These are phyloP conservation scores for Takifugu ocellatus DNA, from an alignment of 2,797 vertebrate species.

Conservation along the genomic window DNA sequence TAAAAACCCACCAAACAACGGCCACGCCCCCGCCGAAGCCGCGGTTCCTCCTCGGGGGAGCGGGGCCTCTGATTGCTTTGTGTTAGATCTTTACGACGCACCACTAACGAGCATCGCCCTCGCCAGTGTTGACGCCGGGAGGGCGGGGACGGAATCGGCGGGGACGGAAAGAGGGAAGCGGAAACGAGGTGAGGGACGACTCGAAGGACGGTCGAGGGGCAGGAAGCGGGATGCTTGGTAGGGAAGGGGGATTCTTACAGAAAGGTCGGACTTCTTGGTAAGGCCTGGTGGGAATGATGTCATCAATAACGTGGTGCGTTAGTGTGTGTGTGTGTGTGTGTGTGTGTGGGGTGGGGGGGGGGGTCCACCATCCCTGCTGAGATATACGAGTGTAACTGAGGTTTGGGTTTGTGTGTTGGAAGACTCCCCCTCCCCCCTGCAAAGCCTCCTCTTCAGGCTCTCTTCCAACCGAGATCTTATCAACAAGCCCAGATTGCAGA, in stretches of 20 bases:
- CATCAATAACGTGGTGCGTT: conserved; percentile 43
- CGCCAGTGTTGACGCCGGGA: conserved; percentile 40
- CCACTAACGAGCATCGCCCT: conserved; percentile 47
- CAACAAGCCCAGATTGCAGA: conserved; percentile 31
- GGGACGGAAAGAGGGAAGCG: conserved; percentile 16
- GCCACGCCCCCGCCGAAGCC: conserved; percentile 48
- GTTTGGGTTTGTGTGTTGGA: conserved; percentile 39
- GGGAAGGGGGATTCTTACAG: conserved; percentile 32
- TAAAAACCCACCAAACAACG: conserved; percentile 33
- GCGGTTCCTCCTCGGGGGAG: conserved; percentile 37
- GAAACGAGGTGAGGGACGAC: conserved; percentile 8
- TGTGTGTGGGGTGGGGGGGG: conserved; percentile 3
- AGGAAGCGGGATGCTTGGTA: conserved; percentile 21
- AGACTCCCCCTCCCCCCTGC: conserved; percentile 42
- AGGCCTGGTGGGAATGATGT: conserved; percentile 62
- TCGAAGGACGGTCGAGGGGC: conserved; percentile 46
- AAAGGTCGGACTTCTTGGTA: conserved; percentile 55
- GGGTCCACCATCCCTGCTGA: conserved; percentile 4
- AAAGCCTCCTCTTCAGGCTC: conserved; percentile 37
- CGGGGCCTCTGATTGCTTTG: conserved; percentile 36
- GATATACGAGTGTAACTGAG: conserved; percentile 38
- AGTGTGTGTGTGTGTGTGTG: conserved; percentile 12
- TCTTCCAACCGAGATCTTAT: conserved; percentile 63
- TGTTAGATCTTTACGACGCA: conserved; percentile 39
- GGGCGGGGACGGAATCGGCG: conserved; percentile 3